Conservation (phyloP, 2,113 vertebrate species). For the Rhinopomastus cyanomelas region DNA sequence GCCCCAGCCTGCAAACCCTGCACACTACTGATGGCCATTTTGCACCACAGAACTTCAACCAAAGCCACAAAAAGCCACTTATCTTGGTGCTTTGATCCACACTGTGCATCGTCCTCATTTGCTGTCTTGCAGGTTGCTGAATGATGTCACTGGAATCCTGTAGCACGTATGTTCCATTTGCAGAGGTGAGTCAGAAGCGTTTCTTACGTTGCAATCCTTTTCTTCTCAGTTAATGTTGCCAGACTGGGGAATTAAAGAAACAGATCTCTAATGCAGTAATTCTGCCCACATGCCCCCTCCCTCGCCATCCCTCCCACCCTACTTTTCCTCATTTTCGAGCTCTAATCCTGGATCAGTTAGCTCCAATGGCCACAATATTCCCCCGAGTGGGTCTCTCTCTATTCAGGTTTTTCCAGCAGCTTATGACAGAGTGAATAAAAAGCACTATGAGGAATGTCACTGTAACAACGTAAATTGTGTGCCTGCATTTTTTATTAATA, state of each 20-base stretch:
- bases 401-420: neutral
- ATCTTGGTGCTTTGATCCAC: neutral
- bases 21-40: neutral
- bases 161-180: neutral
- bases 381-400: neutral
- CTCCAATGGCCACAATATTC: neutral
- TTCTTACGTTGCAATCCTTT: neutral
- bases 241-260: neutral
- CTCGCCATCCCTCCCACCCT: neutral
- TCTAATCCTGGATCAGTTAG: neutral
- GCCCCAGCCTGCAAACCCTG: neutral
- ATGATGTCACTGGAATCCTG: neutral
- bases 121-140: neutral
- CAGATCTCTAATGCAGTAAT: neutral
- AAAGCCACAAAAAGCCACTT: neutral
- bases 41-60: neutral
- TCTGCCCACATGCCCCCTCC: no score
- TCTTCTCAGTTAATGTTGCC: neutral
- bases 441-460: constrained; percentile 34
- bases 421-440: constrained; percentile 35
- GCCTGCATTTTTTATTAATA: constrained; percentile 68
- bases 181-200: neutral
- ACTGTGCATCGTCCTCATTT: neutral
- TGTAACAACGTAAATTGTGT: constrained; percentile 11
- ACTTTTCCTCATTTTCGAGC: neutral